Evolutionary conservation across 2,113 vertebrate species (phyloP).

Genomic region (Ophthalmolycus amberensis): DNA sequence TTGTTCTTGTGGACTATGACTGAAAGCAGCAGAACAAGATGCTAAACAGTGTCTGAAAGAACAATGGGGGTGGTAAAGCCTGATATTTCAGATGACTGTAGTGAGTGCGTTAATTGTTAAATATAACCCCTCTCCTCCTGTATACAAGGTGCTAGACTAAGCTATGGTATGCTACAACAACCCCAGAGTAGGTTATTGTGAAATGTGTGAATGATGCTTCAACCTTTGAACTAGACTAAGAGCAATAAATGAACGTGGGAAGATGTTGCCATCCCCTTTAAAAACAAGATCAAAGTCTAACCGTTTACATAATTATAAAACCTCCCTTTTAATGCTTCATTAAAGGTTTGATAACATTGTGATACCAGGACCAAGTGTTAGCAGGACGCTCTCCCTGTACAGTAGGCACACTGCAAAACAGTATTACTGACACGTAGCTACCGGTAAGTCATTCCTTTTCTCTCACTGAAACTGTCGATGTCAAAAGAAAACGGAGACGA

Average conservation of each 20-base stretch:
- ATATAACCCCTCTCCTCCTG: not conserved
- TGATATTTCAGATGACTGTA: slow-evolving; percentile 24
- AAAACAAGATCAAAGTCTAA: slow-evolving; percentile 38
- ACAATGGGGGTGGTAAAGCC: slow-evolving; percentile 1
- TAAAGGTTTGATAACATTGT: slow-evolving; percentile 47
- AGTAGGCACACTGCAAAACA: slow-evolving; percentile 30
- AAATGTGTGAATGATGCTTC: slow-evolving; percentile 28
- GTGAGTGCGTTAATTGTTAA: slow-evolving; percentile 11
- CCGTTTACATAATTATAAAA: slow-evolving; percentile 53
- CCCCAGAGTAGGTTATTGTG: slow-evolving; percentile 28
- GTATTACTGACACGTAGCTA: slow-evolving; percentile 23
- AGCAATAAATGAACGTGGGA: slow-evolving; percentile 37
- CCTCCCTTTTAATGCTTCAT: slow-evolving; percentile 31
- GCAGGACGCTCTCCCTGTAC: slow-evolving; percentile 30
- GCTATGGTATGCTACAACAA: slow-evolving; percentile 32
- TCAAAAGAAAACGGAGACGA: slow-evolving; percentile 56
- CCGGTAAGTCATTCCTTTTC: slow-evolving; percentile 32
- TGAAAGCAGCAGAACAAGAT: slow-evolving; percentile 53
- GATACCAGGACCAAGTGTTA: slow-evolving; percentile 41
- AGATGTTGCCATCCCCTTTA: slow-evolving; percentile 12
- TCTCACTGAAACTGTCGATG: slow-evolving; percentile 40
- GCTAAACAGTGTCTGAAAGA: slow-evolving; percentile 45
- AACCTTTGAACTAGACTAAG: slow-evolving; percentile 30
- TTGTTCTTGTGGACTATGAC: slow-evolving; percentile 47
- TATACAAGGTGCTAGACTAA: slow-evolving; percentile 46